Evolutionary conservation across 2,797 vertebrate species (phyloP), one percentile per base, ranked within the genome.

Genomic region (Pteropus rufus): DNA sequence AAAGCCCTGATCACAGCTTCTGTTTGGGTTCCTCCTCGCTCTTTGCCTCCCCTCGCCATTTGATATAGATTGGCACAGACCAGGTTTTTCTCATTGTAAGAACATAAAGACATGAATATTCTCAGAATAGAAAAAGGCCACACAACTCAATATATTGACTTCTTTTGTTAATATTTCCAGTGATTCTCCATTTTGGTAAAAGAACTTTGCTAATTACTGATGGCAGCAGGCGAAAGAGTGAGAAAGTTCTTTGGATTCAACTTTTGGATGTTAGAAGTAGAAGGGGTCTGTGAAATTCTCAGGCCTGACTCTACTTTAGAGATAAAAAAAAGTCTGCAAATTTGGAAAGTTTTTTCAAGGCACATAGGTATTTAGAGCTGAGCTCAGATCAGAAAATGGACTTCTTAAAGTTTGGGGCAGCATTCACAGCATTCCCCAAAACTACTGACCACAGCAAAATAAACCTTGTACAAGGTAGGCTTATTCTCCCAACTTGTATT

Each of bases 11-110:
- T 81, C 29, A 2, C 62, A 46, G 29, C 23, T 60, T 70, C 49
- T 10, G 12, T 26, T 56, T 29, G 3, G 16, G 26, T 31, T 29
- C 14, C 34, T 75, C 52, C 58, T 54, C 36, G 29, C 39, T 12
- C 10, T 0, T 5, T 3, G 10, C 60, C 36, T 31, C 24, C 12
- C 15, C 11, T 58, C 1, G 0, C 81, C 15, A 6, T 56, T 85
- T 62, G 76, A 73, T 24, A 0, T 7, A 24, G 94, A 86, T 62
- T 26, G 87, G 16, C 56, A 62, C 34, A 4, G 29, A 90, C 62
- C 65, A 94, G 64, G 52, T 80, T 95, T 94, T 93, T 87, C 80
- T 95, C 82, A 4, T 39, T 67, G 79, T 96, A 70, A 97, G 70
- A 89, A 62, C 75, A 72, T 15, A 23, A 83, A 97, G 39, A 90